Conservation (phyloP, 30 jellyfish, hydroid and myxozoan species). For the Turritopsis dohrnii region DNA sequence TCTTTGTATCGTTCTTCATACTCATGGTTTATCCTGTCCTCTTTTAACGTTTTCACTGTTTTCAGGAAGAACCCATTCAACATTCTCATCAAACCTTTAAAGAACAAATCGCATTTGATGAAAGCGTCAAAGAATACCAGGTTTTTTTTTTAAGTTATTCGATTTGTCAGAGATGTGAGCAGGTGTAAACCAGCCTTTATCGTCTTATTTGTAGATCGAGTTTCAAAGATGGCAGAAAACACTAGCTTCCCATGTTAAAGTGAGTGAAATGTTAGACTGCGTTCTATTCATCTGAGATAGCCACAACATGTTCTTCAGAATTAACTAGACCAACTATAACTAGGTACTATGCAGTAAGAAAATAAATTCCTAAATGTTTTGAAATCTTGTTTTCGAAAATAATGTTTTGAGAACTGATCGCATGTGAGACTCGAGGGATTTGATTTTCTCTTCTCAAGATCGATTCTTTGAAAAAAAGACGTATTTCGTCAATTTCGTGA, state of each 20-base stretch:
- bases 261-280: slow-evolving; percentile 12
- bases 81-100: slow-evolving; percentile 45
- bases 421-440: too few relatives aligned
- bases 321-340: too few relatives aligned
- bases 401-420: too few relatives aligned
- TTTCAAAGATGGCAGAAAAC: slow-evolving; percentile 35
- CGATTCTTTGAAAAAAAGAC: neutral
- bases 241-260: slow-evolving; percentile 35
- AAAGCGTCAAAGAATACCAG: slow-evolving; percentile 55
- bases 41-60: too few relatives aligned
- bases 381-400: neutral
- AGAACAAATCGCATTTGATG: slow-evolving; percentile 75
- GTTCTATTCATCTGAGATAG: too few relatives aligned
- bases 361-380: too few relatives aligned
- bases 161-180: neutral
- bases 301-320: too few relatives aligned
- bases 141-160: neutral
- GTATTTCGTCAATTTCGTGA: too few relatives aligned
- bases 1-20: too few relatives aligned
- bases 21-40: too few relatives aligned
- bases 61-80: slow-evolving; percentile 50
- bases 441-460: too few relatives aligned
- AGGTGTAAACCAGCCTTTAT: neutral
- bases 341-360: too few relatives aligned
- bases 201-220: slow-evolving; percentile 21